Base-by-base conservation (phyloP, 2,888 invertebrate species). In the Ornithoptera alexandrae region DNA sequence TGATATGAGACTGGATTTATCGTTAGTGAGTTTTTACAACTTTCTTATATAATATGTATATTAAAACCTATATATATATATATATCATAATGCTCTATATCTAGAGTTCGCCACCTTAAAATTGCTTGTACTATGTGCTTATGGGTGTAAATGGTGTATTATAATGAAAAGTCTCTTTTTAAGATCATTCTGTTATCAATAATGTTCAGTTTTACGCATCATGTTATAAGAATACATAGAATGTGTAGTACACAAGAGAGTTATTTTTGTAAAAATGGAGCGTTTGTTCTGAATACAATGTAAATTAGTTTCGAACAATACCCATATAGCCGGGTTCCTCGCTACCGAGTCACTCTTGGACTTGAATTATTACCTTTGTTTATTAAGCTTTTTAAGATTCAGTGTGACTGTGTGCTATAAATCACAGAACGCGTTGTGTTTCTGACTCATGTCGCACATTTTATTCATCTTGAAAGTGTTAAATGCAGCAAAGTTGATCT, bases 321-420 rank as follows among this genome's bases (percentile, higher is more conserved):
- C 61, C 68, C 67, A 67, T 70, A 67, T 64, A 64, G 36, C 66
- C 59, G 56, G 18, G 46, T 42, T 39, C 58, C 36, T 60, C 60
- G 70, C 46, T 36, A 70, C 64, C 60, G 64, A 62, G 42, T 70
- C 56, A 30, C 56, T 68, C 65, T 57, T 68, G 60, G 65, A 67
- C 70, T 71, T 71, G 70, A 71, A 58, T 71, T 71, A 71, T 71
- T 65, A 71, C 70, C 65, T 71, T 71, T 71, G 70, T 71, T 71
- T 71, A 71, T 71, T 71, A 71, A 71, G 64, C 70, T 71, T 71
- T 70, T 71, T 71, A 71, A 71, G 67, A 71, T 71, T 71, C 70
- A 65, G 65, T 65, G 67, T 62, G 67, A 67, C 67, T 36, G 67
- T 65, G 61, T 65, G 50, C 61, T 65, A 71, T 71, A 71, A 71